Evolutionary conservation across 2,797 vertebrate genomes (phyloP).

Genomic region (Lophius americanus): DNA sequence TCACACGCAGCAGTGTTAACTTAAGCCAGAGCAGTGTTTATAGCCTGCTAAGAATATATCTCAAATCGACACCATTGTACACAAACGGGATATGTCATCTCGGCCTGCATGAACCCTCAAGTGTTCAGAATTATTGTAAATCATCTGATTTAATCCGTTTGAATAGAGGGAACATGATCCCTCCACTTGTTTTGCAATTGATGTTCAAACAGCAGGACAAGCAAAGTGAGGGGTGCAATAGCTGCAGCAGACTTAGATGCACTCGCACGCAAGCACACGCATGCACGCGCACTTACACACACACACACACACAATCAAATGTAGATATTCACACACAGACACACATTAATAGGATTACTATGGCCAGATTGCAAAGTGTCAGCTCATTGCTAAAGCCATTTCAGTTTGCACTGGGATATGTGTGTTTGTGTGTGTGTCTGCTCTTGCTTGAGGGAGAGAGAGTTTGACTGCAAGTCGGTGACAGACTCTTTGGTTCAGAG

Average conservation of each 20-base stretch:
- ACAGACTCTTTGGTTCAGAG: constrained; percentile 54
- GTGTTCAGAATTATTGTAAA: constrained; percentile 25
- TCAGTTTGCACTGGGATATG: constrained; percentile 45
- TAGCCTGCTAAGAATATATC: constrained; percentile 29
- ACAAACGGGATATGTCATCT: constrained; percentile 29
- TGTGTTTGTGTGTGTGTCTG: constrained; percentile 26
- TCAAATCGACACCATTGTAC: constrained; percentile 4
- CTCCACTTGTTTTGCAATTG: constrained; percentile 40
- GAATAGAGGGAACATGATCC: constrained; percentile 44
- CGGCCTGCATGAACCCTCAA: constrained; percentile 8
- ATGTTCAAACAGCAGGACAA: constrained; percentile 39
- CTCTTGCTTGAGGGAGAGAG: constrained; percentile 38
- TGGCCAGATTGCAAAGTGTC: constrained; percentile 77
- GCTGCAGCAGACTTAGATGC: constrained; percentile 6
- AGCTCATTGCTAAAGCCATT: constrained; percentile 73
- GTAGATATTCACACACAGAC: constrained; percentile 30
- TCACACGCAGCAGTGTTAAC: constrained; percentile 4
- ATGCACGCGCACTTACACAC: constrained; percentile 3
- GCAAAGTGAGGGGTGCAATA: constrained; percentile 26
- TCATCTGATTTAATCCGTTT: constrained; percentile 46
- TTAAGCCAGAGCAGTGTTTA: constrained; percentile 9
- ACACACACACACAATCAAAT: constrained; percentile 18
- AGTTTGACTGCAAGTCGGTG: constrained; percentile 55
- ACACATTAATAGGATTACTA: constrained; percentile 77
- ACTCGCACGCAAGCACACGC: constrained; percentile 4